phyloP scores from a whole-genome alignment of 2,113 vertebrate genomes.

The Fregetta grallaria region DNA sequence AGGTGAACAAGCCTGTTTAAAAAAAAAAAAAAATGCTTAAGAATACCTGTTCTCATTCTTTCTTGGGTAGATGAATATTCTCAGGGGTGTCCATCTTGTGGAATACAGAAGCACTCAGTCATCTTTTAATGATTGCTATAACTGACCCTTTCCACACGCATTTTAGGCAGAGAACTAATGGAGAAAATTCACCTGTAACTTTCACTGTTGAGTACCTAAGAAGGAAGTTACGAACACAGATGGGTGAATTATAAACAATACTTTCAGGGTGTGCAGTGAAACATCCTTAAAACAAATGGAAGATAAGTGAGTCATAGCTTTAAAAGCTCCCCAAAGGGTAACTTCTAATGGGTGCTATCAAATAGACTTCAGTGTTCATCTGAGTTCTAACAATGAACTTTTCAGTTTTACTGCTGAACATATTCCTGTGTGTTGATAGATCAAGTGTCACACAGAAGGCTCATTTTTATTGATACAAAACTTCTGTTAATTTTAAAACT shows the following conservation, averaged over 20 bases:
- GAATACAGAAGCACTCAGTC: not conserved
- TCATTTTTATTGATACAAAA: not conserved
- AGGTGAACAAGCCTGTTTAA: not conserved
- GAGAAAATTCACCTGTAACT: not conserved
- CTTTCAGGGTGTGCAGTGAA: not conserved
- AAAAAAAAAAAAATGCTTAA: not conserved
- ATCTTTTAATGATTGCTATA: not conserved
- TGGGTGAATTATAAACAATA: not conserved
- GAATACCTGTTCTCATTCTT: not conserved
- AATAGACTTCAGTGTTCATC: not conserved
- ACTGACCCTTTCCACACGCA: accelerated
- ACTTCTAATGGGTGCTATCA: not conserved
- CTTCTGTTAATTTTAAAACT: not conserved
- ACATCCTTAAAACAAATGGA: not conserved
- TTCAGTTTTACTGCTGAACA: not conserved
- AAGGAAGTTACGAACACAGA: not conserved
- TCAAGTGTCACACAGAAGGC: not conserved
- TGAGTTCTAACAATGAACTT: not conserved
- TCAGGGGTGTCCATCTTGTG: not conserved
- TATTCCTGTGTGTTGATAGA: not conserved
- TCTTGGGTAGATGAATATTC: not conserved
- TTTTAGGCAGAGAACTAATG: not conserved
- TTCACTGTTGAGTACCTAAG: not conserved
- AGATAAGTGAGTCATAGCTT: not conserved
- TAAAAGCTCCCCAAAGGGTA: not conserved